A percentile compares a stretch with the other conserved stretches of the same genome.
Conservation (phyloP, 2,888 invertebrate species). For the Drosophila histrio region DNA sequence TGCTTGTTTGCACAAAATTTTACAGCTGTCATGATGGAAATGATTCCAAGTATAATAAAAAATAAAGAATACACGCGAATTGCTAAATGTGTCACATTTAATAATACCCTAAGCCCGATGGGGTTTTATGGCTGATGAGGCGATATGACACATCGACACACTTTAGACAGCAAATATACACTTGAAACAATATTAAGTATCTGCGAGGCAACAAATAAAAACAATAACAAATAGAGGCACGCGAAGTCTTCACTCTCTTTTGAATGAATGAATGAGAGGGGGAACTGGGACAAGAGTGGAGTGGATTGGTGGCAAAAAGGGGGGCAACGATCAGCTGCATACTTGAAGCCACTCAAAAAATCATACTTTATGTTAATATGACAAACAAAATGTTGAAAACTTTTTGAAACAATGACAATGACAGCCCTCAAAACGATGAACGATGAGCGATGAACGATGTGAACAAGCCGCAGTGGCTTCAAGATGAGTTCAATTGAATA, state of each 20-base stretch:
- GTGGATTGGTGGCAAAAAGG: not conserved
- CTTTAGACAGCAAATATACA: conserved; percentile 53
- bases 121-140: conserved; percentile 19
- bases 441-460: conserved; percentile 22
- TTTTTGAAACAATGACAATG: conserved; percentile 58
- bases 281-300: not conserved
- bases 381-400: conserved; percentile 76
- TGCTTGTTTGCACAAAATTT: not conserved
- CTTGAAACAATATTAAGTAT: conserved; percentile 69
- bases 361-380: conserved; percentile 78
- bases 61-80: conserved; percentile 21
- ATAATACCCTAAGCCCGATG: conserved; percentile 45
- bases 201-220: conserved; percentile 32
- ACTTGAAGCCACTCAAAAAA: conserved; percentile 69
- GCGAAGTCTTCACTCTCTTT: conserved; percentile 45
- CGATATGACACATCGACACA: conserved; percentile 64
- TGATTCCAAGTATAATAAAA: conserved; percentile 8
- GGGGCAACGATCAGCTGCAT: conserved; percentile 36
- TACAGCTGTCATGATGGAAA: conserved; percentile 7
- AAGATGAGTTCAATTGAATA: conserved; percentile 46
- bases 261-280: not conserved
- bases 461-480: conserved; percentile 35
- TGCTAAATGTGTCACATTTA: conserved; percentile 65
- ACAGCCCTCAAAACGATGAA: conserved; percentile 30
- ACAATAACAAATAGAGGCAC: conserved; percentile 64